Conservation (phyloP, 2,888 invertebrate genomes). For the Philhelius pedissequus region DNA sequence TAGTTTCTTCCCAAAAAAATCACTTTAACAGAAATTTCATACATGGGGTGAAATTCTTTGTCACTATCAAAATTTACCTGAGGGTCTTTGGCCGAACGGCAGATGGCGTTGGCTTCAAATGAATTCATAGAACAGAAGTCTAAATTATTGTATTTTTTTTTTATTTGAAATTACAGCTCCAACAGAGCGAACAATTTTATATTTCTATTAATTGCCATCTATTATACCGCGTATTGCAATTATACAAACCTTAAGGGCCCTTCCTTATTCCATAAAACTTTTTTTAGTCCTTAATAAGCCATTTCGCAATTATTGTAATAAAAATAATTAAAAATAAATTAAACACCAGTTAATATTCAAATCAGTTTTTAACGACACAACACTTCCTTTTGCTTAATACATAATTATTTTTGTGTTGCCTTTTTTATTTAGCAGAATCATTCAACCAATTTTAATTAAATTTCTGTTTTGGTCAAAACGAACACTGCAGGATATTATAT, state of each 20-base stretch:
- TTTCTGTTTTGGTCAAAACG: background rate
- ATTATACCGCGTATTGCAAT: background rate
- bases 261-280: background rate
- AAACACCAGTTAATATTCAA: background rate
- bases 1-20: too few relatives aligned
- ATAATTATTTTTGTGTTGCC: background rate
- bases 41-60: too few relatives aligned
- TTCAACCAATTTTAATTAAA: background rate
- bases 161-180: too few relatives aligned
- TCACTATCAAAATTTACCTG: too few relatives aligned
- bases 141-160: too few relatives aligned
- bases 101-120: too few relatives aligned
- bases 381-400: background rate
- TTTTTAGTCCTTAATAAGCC: background rate
- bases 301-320: background rate
- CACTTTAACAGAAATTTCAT: too few relatives aligned
- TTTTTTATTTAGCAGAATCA: background rate
- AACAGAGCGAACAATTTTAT: too few relatives aligned
- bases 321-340: background rate
- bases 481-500: background rate
- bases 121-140: too few relatives aligned
- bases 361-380: background rate
- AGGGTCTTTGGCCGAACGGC: too few relatives aligned
- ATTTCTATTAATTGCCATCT: background rate
- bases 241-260: background rate